Conservation (phyloP, 2,797 vertebrate genomes). For the Enteromius trimaculatus region DNA sequence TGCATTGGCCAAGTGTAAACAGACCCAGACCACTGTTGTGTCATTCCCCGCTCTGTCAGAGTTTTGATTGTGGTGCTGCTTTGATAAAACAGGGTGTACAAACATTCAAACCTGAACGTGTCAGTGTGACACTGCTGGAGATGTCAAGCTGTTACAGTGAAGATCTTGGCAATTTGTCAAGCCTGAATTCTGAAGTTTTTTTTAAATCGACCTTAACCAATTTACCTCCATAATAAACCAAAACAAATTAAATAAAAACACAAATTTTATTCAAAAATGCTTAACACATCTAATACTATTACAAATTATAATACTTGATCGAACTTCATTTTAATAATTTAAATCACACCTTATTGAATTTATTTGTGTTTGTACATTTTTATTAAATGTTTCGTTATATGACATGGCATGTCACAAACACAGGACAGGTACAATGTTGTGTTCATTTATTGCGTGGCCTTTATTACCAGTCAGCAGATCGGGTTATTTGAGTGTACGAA, state of each 20-base stretch:
- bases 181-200: not conserved
- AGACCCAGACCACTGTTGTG: not conserved
- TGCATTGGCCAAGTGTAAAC: not conserved
- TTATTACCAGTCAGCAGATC: not conserved
- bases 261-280: not conserved
- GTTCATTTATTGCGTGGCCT: not conserved
- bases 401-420: not conserved
- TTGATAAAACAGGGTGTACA: not conserved
- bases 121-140: slow-evolving; percentile 26
- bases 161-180: not conserved
- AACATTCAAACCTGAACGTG: slow-evolving; percentile 15
- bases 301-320: not conserved
- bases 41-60: not conserved
- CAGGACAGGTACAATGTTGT: not conserved
- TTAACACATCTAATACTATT: not conserved
- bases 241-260: not conserved
- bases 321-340: not conserved
- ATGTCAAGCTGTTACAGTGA: slow-evolving; percentile 2
- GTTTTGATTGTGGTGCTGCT: not conserved
- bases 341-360: not conserved
- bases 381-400: not conserved
- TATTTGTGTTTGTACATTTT: not conserved
- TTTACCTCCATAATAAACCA: not conserved
- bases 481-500: slow-evolving; percentile 11
- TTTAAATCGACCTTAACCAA: not conserved